phyloP scores from a whole-genome alignment of 2,888 invertebrate genomes.

The Eretmocerus hayati region DNA sequence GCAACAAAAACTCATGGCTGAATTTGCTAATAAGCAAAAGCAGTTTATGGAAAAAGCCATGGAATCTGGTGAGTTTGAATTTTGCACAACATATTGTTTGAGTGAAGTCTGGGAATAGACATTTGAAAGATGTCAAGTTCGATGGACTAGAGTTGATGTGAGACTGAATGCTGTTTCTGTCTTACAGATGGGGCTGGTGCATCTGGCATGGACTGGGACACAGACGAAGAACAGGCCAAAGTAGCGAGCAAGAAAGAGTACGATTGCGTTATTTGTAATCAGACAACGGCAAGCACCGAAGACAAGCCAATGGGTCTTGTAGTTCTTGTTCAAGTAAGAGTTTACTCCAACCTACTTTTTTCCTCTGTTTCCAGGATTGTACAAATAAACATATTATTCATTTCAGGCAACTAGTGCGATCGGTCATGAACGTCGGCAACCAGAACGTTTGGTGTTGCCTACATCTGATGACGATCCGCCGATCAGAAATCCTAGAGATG shows the following conservation, averaged over 20 bases:
- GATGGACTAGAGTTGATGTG: neutral
- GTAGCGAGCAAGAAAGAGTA: slow-evolving; percentile 61
- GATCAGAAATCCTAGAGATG: slow-evolving; percentile 49
- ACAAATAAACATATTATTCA: neutral
- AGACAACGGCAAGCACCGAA: slow-evolving; percentile 76
- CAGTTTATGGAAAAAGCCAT: slow-evolving; percentile 79
- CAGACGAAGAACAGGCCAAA: slow-evolving; percentile 53
- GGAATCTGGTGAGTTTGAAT: slow-evolving; percentile 50
- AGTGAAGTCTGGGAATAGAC: no score
- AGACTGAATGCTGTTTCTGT: slow-evolving; percentile 1
- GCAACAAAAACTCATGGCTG: slow-evolving; percentile 86
- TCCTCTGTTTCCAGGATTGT: slow-evolving; percentile 1
- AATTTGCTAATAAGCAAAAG: slow-evolving; percentile 85
- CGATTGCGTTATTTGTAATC: slow-evolving; percentile 94
- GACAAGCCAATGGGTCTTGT: slow-evolving; percentile 83
- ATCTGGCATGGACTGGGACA: slow-evolving; percentile 59
- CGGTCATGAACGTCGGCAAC: slow-evolving; percentile 62
- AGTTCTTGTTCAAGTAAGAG: slow-evolving; percentile 67
- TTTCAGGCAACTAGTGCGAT: slow-evolving; percentile 75
- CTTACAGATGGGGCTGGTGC: slow-evolving; percentile 43
- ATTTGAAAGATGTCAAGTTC: neutral
- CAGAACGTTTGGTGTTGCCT: slow-evolving; percentile 55
- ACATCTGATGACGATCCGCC: slow-evolving; percentile 60
- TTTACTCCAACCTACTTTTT: neutral
- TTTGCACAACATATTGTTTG: no score